phyloP scores from a whole-genome alignment of 2,888 invertebrate species.

The Drosophila limbata region DNA sequence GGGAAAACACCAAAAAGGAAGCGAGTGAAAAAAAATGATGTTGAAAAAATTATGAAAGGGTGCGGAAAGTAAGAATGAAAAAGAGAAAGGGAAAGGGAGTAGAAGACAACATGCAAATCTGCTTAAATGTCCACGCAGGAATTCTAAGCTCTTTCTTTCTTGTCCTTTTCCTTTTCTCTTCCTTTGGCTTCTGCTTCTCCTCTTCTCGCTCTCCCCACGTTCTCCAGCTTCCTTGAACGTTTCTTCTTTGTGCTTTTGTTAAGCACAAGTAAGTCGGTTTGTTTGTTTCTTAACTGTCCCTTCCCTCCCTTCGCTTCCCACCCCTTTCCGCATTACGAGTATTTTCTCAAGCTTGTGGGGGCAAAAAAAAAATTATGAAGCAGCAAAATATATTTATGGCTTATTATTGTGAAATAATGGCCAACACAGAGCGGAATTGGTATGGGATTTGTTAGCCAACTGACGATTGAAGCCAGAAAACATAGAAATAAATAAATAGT shows the following conservation, averaged over 20 bases:
- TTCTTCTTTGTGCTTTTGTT: slow-evolving; percentile 36
- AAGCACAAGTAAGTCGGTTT: slow-evolving; percentile 54
- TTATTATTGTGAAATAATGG: slow-evolving; percentile 60
- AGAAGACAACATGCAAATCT: slow-evolving; percentile 71
- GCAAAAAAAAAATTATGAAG: slow-evolving; percentile 49
- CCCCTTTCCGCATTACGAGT: slow-evolving; percentile 28
- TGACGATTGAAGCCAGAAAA: slow-evolving; percentile 6
- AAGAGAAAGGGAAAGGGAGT: slow-evolving; percentile 3
- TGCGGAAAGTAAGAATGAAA: neutral
- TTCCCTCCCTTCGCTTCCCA: neutral
- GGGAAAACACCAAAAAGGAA: slow-evolving; percentile 41
- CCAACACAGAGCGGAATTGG: slow-evolving; percentile 40
- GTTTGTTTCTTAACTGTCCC: slow-evolving; percentile 43
- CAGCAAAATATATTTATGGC: slow-evolving; percentile 72
- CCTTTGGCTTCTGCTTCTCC: neutral
- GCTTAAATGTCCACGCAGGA: slow-evolving; percentile 75
- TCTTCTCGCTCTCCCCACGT: neutral
- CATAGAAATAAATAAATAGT: slow-evolving; percentile 1
- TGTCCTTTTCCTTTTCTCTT: neutral
- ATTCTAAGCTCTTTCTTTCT: slow-evolving; percentile 67
- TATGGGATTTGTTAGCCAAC: slow-evolving; percentile 34
- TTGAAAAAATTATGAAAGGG: slow-evolving; percentile 63
- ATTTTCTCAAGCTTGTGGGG: slow-evolving; percentile 46
- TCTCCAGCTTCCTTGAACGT: slow-evolving; percentile 15
- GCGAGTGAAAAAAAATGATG: slow-evolving; percentile 25